A percentile compares a stretch with the other conserved stretches of the same genome.
These are phyloP conservation scores for Cydia strobilella DNA, from an alignment of 1,140 invertebrate genomes.

Conservation along the genomic window DNA sequence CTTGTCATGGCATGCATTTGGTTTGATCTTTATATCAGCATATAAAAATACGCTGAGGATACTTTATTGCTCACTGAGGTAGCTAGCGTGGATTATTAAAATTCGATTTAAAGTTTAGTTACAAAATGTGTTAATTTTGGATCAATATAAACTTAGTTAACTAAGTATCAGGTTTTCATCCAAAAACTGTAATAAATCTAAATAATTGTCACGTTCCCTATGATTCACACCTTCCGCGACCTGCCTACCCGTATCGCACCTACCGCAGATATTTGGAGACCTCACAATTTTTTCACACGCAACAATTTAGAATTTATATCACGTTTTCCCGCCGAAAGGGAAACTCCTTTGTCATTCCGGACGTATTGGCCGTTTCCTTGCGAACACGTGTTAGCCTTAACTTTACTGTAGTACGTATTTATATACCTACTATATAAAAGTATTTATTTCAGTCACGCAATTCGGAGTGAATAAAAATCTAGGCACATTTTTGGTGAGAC, in stretches of 20 bases:
- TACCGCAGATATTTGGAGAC: conserved; percentile 78
- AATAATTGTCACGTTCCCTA: conserved; percentile 59
- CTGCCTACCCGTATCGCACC: conserved; percentile 60
- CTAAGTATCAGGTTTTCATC: too few species aligned
- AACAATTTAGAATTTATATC: conserved; percentile 76
- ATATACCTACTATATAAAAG: conserved; percentile 61
- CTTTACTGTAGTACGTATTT: conserved; percentile 41
- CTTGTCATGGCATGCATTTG: too few species aligned
- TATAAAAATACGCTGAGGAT: too few species aligned
- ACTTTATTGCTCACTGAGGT: too few species aligned
- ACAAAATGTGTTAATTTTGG: too few species aligned
- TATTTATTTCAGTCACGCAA: conserved; percentile 76
- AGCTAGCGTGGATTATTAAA: too few species aligned
- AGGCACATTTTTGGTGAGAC: too few species aligned
- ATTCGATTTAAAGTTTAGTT: too few species aligned
- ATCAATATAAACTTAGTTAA: too few species aligned
- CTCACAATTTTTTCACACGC: conserved; percentile 77
- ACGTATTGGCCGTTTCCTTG: conserved; percentile 67
- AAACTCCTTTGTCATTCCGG: conserved; percentile 76
- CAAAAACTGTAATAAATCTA: too few species aligned
- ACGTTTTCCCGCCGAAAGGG: conserved; percentile 78
- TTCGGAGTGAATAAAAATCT: conserved; percentile 40
- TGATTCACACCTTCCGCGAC: conserved; percentile 63
- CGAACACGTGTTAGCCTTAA: conserved; percentile 67
- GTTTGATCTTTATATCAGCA: too few species aligned